A percentile compares a stretch with the other conserved stretches of the same genome.
Conservation (phyloP, 2,888 invertebrate species). For the Lithophane ornitopus region DNA sequence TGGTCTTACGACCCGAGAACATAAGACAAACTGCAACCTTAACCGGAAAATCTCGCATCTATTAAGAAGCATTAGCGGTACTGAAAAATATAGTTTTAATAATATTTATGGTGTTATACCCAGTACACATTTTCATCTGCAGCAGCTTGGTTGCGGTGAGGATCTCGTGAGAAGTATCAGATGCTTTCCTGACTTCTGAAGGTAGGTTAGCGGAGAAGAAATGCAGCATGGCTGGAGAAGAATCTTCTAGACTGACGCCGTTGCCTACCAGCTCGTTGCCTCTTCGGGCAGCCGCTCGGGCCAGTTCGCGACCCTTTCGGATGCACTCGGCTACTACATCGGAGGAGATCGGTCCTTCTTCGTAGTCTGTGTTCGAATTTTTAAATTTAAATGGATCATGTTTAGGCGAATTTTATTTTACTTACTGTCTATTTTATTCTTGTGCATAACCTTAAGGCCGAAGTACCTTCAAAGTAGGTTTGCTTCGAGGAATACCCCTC, state of each 20-base stretch:
- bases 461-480: not conserved
- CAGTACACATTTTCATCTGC: slow-evolving; percentile 82
- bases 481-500: no score
- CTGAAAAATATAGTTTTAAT: not conserved
- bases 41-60: not conserved
- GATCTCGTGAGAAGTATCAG: slow-evolving; percentile 83
- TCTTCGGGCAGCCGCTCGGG: slow-evolving; percentile 77
- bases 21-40: not conserved
- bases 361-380: slow-evolving; percentile 72
- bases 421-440: not conserved
- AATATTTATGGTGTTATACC: slow-evolving; percentile 68
- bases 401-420: not conserved
- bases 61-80: not conserved
- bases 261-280: slow-evolving; percentile 81
- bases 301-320: slow-evolving; percentile 81
- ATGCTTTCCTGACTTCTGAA: slow-evolving; percentile 79
- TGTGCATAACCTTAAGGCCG: not conserved
- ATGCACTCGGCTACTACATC: slow-evolving; percentile 89
- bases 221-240: slow-evolving; percentile 80
- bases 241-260: slow-evolving; percentile 80
- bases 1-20: not conserved
- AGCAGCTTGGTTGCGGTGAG: slow-evolving; percentile 85
- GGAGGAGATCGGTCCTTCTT: slow-evolving; percentile 89
- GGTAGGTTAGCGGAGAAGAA: slow-evolving; percentile 82
- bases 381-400: not conserved